Conservation (phyloP, 2,113 vertebrate species). For the Embiotoca jacksoni region DNA sequence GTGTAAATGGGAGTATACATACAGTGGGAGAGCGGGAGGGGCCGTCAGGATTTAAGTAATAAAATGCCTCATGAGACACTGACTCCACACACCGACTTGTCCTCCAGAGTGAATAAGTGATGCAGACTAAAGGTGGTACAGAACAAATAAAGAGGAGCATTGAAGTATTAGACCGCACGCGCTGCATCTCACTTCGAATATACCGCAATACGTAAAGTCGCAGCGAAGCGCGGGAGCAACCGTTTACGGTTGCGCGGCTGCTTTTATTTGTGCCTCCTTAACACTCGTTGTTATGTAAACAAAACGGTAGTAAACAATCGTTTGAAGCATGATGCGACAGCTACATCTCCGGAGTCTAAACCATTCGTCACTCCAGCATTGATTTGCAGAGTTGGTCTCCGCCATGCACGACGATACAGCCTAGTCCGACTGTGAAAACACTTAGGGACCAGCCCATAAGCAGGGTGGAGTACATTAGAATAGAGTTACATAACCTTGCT, state of each 20-base stretch:
- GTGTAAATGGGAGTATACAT: slow-evolving; percentile 81
- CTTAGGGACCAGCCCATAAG: slow-evolving; percentile 49
- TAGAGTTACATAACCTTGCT: slow-evolving; percentile 73
- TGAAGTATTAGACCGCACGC: not conserved
- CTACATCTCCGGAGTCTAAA: not conserved
- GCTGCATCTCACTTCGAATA: not conserved
- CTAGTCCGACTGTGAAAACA: slow-evolving; percentile 61
- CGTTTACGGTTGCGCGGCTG: not conserved
- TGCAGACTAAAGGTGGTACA: slow-evolving; percentile 21
- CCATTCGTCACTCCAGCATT: not conserved
- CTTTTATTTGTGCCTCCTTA: not conserved
- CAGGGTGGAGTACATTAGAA: slow-evolving; percentile 77
- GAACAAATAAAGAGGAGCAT: slow-evolving; percentile 22
- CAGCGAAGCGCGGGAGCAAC: not conserved
- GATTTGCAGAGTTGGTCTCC: slow-evolving; percentile 27
- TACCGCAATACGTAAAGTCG: not conserved
- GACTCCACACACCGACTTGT: slow-evolving; percentile 65
- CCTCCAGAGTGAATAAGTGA: slow-evolving; percentile 63
- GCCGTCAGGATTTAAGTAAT: slow-evolving; percentile 67
- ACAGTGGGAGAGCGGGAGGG: slow-evolving; percentile 37
- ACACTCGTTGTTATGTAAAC: not conserved
- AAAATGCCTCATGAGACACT: slow-evolving; percentile 77
- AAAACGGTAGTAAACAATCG: not conserved
- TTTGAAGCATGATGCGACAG: too few species aligned
- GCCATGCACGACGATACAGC: slow-evolving; percentile 39